Conservation (phyloP, 2,113 vertebrate species). For the Puffinus mauretanicus region DNA sequence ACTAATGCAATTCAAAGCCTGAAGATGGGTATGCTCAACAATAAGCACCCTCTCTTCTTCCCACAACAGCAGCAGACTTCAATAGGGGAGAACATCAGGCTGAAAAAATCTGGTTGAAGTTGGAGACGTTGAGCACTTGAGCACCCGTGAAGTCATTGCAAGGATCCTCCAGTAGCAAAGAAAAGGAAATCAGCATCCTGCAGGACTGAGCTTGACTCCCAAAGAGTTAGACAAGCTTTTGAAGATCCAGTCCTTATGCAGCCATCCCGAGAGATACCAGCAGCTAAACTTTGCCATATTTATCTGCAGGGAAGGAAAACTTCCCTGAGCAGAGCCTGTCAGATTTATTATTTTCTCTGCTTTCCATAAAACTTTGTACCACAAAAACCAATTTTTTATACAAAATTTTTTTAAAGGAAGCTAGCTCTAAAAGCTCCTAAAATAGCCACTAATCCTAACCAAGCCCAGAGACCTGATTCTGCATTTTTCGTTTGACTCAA, state of each 20-base stretch:
- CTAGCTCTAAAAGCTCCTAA: background rate
- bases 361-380: background rate
- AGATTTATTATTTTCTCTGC: background rate
- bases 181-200: background rate
- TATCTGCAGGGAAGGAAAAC: background rate
- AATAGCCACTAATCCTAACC: background rate
- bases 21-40: background rate
- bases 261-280: background rate
- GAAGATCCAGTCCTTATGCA: background rate
- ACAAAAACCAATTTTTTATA: background rate
- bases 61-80: background rate
- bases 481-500: background rate
- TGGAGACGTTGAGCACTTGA: accelerated
- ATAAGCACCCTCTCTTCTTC: background rate
- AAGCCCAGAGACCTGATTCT: background rate
- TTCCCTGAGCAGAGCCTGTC: background rate
- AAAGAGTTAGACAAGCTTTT: background rate
- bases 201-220: background rate
- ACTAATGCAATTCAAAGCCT: accelerated
- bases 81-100: background rate
- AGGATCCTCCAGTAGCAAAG: background rate
- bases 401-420: background rate
- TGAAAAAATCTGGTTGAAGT: background rate
- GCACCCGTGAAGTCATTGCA: background rate
- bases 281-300: background rate